Conservation (phyloP, 2,888 invertebrate species). For the Norana najaformis region DNA sequence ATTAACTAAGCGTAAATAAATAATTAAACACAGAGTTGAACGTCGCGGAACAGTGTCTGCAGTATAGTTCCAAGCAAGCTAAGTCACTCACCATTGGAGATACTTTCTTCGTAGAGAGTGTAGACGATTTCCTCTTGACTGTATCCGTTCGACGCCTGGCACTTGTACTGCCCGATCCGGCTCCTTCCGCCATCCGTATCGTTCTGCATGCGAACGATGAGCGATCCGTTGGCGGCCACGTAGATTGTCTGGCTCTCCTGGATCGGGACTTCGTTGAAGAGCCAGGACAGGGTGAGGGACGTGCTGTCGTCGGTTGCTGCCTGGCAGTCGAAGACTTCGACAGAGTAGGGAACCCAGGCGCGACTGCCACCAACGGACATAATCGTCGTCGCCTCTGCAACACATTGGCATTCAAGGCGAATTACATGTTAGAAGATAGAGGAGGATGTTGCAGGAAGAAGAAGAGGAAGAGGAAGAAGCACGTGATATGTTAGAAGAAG, state of each 20-base stretch:
- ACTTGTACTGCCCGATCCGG: not conserved
- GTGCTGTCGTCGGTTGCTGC: conserved; percentile 7
- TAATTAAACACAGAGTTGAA: too few species aligned
- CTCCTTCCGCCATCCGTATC: not conserved
- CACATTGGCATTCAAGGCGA: too few species aligned
- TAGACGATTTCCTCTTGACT: not conserved
- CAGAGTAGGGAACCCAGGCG: not conserved
- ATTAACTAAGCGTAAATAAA: too few species aligned
- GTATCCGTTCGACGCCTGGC: conserved; percentile 2
- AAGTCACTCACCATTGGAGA: too few species aligned
- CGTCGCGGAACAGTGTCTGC: too few species aligned
- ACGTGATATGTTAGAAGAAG: too few species aligned
- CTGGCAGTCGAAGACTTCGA: conserved; percentile 10
- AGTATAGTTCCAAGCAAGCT: too few species aligned
- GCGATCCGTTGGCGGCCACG: not conserved
- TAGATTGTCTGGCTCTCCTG: not conserved
- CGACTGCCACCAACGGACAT: not conserved
- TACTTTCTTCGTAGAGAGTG: not conserved
- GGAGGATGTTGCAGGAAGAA: too few species aligned
- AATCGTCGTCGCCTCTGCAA: not conserved
- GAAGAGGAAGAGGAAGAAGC: too few species aligned
- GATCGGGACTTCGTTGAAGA: not conserved
- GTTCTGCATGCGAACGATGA: not conserved
- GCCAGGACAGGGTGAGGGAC: not conserved
- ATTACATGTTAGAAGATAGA: too few species aligned